Evolutionary conservation across 2,797 vertebrate genomes (phyloP), one percentile per base, ranked within the genome.

Genomic region (Rhynchotus rufescens): DNA sequence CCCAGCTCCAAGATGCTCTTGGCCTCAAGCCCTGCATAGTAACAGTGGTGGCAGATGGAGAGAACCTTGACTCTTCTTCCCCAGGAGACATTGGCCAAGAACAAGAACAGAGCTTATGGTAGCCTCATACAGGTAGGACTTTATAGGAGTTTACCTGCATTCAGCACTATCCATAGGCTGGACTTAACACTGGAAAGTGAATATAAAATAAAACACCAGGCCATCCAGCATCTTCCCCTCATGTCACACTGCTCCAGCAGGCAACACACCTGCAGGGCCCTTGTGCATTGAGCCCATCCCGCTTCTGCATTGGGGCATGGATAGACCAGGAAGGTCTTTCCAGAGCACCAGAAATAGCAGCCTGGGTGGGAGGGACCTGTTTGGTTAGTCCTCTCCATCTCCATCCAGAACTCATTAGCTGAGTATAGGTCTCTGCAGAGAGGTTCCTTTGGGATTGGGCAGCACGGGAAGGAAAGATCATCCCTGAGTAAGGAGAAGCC

Each of bases 291-390:
- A n/a, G 4, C 40, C 54, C 30, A 22, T 57, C 65, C 61, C 30
- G 6, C 56, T 64, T 32, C 75, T n/a, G 14, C 61, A 25, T 71
- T 28, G 9, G 19, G 25, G 26, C 21, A 49, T 21, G 66, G 12
- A 3, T 1, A 9, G 4, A 42, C 10, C 0, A 1, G 20, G 25
- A 3, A 60, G 10, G 0, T 13, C 25, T 40, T 42, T 21, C 44
- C 61, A 52, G 25, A 52, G 25, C 25, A 28, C 25, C 51, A 26
- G 51, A 15, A 26, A 52, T 15, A 52, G 51, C 51, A 52, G 51
- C 25, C 26, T 10, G 26, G 15, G 45, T 22, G 45, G 15, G 51
- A 28, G 9, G 51, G 51, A 30, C 14, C 51, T 17, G 15, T 54
- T 6, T 54, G 51, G 51, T 54, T 17, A 17, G 19, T 8, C 30